phyloP scores from a whole-genome alignment of 37 sponge, comb jelly and placozoan genomes.

The Axinella damicornis region DNA sequence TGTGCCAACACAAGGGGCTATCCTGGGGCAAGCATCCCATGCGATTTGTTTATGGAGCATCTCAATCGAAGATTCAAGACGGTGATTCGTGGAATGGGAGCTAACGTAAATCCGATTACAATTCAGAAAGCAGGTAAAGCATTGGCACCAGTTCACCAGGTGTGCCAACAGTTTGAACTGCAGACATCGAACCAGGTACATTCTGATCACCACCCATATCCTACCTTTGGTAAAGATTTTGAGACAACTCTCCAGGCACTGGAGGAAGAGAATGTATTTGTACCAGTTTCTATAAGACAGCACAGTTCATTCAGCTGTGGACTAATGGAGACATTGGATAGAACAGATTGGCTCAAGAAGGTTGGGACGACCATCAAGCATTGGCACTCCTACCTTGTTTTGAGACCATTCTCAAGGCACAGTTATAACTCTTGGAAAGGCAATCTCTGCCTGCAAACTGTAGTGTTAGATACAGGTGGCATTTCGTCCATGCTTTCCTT shows the following conservation, averaged over 20 bases:
- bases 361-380: constrained; percentile 31
- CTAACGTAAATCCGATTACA: constrained; percentile 15
- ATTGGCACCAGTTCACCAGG: constrained; percentile 11
- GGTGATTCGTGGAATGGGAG: background rate
- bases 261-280: constrained; percentile 23
- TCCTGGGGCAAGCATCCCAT: constrained; percentile 22
- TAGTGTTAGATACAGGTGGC: background rate
- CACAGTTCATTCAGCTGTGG: constrained; percentile 18
- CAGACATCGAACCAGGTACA: background rate
- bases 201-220: constrained; percentile 19
- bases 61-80: constrained; percentile 22
- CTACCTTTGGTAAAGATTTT: constrained; percentile 23
- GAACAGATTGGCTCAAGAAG: background rate
- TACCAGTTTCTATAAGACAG: background rate
- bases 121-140: constrained; percentile 18
- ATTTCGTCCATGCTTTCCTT: constrained; percentile 2
- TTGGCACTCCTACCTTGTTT: constrained; percentile 1
- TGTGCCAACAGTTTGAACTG: constrained; percentile 21
- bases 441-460: background rate
- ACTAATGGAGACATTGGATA: constrained; percentile 2
- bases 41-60: constrained; percentile 40
- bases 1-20: constrained; percentile 17
- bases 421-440: too few species aligned
- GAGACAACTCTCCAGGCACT: background rate
- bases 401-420: background rate